Base-by-base conservation (phyloP, 2,113 vertebrate species). In the Colinus virginianus region DNA sequence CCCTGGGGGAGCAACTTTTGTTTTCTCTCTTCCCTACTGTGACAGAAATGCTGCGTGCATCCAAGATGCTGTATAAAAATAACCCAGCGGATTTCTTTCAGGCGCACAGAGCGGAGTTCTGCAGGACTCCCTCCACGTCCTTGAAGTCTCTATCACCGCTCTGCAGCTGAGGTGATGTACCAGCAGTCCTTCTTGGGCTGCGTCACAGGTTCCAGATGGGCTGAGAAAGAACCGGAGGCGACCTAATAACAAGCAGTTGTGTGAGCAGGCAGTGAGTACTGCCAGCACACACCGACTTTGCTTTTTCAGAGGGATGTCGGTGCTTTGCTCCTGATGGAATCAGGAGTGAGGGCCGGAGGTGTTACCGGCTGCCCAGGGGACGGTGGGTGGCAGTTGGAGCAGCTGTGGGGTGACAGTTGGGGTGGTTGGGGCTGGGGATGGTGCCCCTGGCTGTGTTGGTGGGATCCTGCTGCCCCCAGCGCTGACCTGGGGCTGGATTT, bases 311-410 rank as follows among this genome's bases (percentile, higher is more conserved):
- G 40, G 63, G 0, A 13, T 48, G 6, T 23, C 28, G 16, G 28
- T n/a, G 49, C 11, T 0, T 17, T 11, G 15, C 7, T n/a, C 12
- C 11, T 8, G 34, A 0, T 9, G 1, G 1, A 38, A 13, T 2
- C 6, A 3, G 23, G 26, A 23, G 7, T 7, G 19, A 12, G 68
- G 8, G 7, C 2, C 28, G 4, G 19, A 12, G 62, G 4, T 3
- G 59, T 34, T 46, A 1, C 25, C 63, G 13, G 51, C 26, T 53
- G 51, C 26, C 25, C 15, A 28, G 59, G 66, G 72, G 32, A 15
- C 2, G 84, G 69, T 10, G 43, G 46, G 45, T 79, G 85, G 10
- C 92, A 43, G 83, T 88, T 95, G 22, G 10, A 42, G 78, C 63
- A 1, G 5, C 34, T 58, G 1, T 23, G 61, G 61, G 36, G 4